These are phyloP conservation scores for Sphyrna mokarran DNA, from an alignment of 2,113 vertebrate species.

Conservation along the genomic window DNA sequence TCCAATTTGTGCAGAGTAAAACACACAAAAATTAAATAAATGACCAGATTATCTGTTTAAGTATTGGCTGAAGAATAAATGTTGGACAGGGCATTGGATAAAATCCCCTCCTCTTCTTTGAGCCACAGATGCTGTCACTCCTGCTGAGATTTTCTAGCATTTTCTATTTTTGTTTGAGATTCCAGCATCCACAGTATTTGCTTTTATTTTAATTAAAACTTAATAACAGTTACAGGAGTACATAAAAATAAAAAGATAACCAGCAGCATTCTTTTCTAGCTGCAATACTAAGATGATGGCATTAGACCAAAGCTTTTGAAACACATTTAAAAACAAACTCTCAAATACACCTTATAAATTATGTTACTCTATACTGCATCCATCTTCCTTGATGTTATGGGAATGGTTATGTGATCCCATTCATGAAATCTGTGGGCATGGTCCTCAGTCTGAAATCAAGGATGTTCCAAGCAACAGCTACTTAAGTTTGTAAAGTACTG, in stretches of 20 bases:
- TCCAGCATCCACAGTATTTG: too few species aligned
- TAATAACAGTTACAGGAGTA: background rate
- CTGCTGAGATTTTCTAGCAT: too few species aligned
- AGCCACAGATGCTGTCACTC: too few species aligned
- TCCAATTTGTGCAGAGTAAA: background rate
- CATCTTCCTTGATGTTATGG: background rate
- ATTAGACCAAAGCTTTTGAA: background rate
- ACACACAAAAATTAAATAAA: background rate
- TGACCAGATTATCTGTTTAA: background rate
- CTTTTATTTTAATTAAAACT: background rate
- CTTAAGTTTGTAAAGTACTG: background rate
- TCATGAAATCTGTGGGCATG: background rate
- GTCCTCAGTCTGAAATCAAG: background rate
- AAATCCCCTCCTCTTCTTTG: background rate
- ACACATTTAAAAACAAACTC: background rate
- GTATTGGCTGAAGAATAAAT: background rate
- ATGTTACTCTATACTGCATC: background rate
- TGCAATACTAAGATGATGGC: background rate
- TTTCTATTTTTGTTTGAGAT: too few species aligned
- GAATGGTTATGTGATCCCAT: background rate
- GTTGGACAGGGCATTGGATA: background rate
- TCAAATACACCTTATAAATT: background rate
- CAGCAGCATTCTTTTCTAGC: background rate
- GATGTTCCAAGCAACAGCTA: background rate
- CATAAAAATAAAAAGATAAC: background rate